Base-by-base conservation (phyloP, 2,797 vertebrate genomes). In the Coreius guichenoti region DNA sequence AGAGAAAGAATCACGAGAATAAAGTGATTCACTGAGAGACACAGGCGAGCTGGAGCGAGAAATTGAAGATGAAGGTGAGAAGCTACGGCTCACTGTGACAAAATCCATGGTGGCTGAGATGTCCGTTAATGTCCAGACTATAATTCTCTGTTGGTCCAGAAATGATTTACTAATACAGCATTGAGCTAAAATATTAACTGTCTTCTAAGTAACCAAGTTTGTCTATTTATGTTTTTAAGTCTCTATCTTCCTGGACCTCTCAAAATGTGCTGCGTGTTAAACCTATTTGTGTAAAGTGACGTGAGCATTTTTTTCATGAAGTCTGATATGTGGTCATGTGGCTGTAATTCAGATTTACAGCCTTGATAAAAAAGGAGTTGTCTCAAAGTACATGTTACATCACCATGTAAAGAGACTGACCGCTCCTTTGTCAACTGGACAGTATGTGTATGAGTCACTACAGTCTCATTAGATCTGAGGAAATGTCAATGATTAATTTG, bases 301-400 rank as follows among this genome's bases (percentile, higher is more conserved):
- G 69, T 68, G 84, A 88, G 61, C 68, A 47, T 82, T 56, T 80
- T 47, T 73, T n/a, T 76, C 31, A 14, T 17, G 61, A 79, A 65
- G 26, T 56, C 85, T 86, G 36, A 78, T 88, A 86, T 81, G 85
- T 79, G 85, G 90, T 88, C 91, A 93, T 82, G 39, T 87, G 92
- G 90, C 86, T 84, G 68, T 87, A 68, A 78, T 81, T 45, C 65
- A 69, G 49, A 88, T 93, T 94, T 92, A 94, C 88, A 93, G 88
- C 93, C 86, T 80, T 89, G 88, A 94, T 93, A 93, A 80, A 75
- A 82, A 91, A 89, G 88, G 36, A 85, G 81, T 39, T 17, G 91
- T 94, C 89, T 92, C 91, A 93, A 92, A 94, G 93, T 94, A 91
- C 92, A 95, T 87, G 90, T 23, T 21, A 23, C 58, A 85, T 87